Conservation (phyloP, 2,797 vertebrate species). For the Paguma larvata region DNA sequence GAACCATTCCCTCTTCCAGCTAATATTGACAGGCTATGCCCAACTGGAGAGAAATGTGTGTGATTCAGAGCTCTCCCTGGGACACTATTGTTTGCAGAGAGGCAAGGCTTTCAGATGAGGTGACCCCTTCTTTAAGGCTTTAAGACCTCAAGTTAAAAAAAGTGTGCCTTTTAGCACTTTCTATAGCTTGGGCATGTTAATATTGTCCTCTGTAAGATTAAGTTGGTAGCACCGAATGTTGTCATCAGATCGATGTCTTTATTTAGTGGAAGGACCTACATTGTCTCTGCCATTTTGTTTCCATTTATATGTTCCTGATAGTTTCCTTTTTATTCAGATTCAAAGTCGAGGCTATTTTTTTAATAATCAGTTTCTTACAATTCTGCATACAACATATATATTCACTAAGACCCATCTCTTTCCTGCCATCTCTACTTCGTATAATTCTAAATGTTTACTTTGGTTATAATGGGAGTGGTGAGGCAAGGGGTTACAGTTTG, state of each 20-base stretch:
- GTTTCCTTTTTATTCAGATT: constrained; percentile 10
- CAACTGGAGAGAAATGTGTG: background rate
- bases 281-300: background rate
- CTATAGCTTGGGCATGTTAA: background rate
- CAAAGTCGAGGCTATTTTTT: background rate
- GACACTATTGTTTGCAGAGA: background rate
- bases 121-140: background rate
- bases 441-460: constrained; percentile 12
- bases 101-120: background rate
- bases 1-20: background rate
- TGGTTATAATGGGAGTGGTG: background rate
- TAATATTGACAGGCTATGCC: background rate
- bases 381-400: background rate
- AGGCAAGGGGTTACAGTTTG: background rate
- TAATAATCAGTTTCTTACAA: background rate
- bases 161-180: background rate
- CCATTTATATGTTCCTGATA: background rate
- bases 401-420: background rate
- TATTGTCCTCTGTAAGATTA: background rate
- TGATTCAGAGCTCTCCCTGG: background rate
- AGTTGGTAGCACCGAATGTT: background rate
- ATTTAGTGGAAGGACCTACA: background rate
- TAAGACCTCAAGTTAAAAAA: background rate
- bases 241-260: background rate
- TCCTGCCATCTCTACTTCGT: background rate